Evolutionary conservation across 2,888 invertebrate species (phyloP), one percentile per base, ranked within the genome.

Genomic region (Syrphus vitripennis): DNA sequence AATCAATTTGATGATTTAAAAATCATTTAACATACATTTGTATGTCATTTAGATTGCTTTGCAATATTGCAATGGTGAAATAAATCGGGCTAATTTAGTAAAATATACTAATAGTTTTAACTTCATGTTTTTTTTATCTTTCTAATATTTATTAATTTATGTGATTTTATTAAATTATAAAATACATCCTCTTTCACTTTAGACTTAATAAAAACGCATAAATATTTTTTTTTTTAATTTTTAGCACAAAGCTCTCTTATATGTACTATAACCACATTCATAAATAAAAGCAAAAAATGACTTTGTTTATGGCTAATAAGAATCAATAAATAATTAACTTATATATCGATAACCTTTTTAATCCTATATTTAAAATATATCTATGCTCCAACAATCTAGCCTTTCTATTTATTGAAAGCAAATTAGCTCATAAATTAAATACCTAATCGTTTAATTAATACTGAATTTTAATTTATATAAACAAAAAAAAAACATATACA

Each of bases 371-470:
- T n/a, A n/a, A n/a, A n/a, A n/a, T 42, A 40, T 1, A 16, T 16
- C n/a, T 16, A 45, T 45, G 45, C 19, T 45, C 4, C 19, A 45
- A 61, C 70, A 63, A 10, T 59, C 24, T 37, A 67, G 40, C 69
- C 69, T 75, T 80, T 80, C 63, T 50, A 50, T 6, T 34, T 24
- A 71, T 53, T 69, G 31, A 61, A 72, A 83, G 40, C 78, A 78
- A 78, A 53, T 72, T 53, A 53, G 45, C 26, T 69, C 82, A 59
- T 72, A 78, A 83, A 78, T 78, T 65, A 59, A 21, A 59, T 69
- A 53, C 45, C 16, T 69, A 83, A 83, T 83, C 78, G 82, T 67
- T 83, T 83, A 83, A 83, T 83, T 78, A 72, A 83, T 34, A 10
- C 78, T 40, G 59, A 53, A 78, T 72, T 34, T 50, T 26, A 67